These are phyloP conservation scores for Orbicella faveolata DNA, from an alignment of 64 coral and sea anemone species.

Conservation along the genomic window DNA sequence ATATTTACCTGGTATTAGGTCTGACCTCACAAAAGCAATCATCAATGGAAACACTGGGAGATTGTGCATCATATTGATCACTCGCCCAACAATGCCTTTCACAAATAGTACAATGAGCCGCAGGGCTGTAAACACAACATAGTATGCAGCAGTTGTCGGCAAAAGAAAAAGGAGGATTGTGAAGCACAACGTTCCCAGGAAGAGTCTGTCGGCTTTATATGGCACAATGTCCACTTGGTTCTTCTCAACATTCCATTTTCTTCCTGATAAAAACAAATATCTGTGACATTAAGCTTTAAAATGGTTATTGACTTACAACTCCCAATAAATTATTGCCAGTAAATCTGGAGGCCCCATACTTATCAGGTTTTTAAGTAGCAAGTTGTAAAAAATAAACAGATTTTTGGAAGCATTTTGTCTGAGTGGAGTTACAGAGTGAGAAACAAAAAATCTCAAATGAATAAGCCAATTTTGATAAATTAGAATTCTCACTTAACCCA, in stretches of 20 bases:
- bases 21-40: slow-evolving; percentile 39
- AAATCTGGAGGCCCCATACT: no score
- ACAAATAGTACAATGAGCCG: slow-evolving; percentile 67
- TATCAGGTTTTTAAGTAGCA: no score
- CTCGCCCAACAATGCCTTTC: slow-evolving; percentile 48
- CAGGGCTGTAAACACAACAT: slow-evolving; percentile 86
- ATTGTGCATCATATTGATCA: slow-evolving; percentile 52
- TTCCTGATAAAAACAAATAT: slow-evolving; percentile 44
- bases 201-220: slow-evolving; percentile 86
- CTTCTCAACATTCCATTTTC: slow-evolving; percentile 85
- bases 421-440: no score
- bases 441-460: no score
- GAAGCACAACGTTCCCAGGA: slow-evolving; percentile 82
- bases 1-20: slow-evolving; percentile 75
- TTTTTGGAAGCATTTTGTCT: no score
- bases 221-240: slow-evolving; percentile 83
- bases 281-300: no score
- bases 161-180: slow-evolving; percentile 92
- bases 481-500: no score
- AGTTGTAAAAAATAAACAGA: no score
- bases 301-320: no score
- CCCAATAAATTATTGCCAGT: no score
- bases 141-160: slow-evolving; percentile 84
- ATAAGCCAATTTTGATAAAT: no score
- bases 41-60: slow-evolving; percentile 74